A percentile compares a stretch with the other conserved stretches of the same genome.
phyloP scores from a whole-genome alignment of 1,140 invertebrate species.

The Aricia agestis region DNA sequence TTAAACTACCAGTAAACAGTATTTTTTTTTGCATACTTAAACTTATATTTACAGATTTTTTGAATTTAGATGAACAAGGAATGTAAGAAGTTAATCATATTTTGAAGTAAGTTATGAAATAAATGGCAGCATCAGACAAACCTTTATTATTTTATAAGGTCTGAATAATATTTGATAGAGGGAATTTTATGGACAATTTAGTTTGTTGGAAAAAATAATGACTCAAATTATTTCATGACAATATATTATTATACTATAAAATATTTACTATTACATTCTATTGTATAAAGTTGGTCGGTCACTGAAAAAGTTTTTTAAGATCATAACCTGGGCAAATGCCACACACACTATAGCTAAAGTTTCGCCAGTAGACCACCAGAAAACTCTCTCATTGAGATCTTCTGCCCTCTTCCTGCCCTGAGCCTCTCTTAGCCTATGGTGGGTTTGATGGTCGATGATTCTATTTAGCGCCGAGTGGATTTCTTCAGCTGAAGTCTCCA shows the following conservation, averaged over 20 bases:
- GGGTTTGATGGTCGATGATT: conserved; percentile 96
- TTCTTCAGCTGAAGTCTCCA: conserved; percentile 93
- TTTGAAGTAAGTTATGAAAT: too few relatives aligned
- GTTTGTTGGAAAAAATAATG: background rate
- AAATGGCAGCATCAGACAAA: background rate
- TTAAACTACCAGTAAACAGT: background rate
- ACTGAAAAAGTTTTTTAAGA: conserved; percentile 96
- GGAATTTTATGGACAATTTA: too few relatives aligned
- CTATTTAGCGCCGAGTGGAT: conserved; percentile 92
- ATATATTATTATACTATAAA: conserved; percentile 42
- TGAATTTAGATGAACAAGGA: too few relatives aligned
- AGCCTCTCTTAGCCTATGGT: conserved; percentile 95
- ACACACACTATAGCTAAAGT: conserved; percentile 90
- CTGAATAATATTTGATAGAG: too few relatives aligned
- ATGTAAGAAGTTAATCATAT: too few relatives aligned
- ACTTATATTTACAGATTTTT: too few relatives aligned
- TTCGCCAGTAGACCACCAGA: conserved; percentile 95
- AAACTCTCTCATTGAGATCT: conserved; percentile 94
- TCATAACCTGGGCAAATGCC: conserved; percentile 91
- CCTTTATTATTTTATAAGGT: background rate
- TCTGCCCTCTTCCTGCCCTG: conserved; percentile 96
- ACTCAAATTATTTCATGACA: background rate
- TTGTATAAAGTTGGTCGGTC: conserved; percentile 81
- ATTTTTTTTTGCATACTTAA: too few relatives aligned
- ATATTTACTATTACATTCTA: conserved; percentile 55